Base-by-base conservation (phyloP, 2,797 vertebrate species). In the Vespertilio murinus region DNA sequence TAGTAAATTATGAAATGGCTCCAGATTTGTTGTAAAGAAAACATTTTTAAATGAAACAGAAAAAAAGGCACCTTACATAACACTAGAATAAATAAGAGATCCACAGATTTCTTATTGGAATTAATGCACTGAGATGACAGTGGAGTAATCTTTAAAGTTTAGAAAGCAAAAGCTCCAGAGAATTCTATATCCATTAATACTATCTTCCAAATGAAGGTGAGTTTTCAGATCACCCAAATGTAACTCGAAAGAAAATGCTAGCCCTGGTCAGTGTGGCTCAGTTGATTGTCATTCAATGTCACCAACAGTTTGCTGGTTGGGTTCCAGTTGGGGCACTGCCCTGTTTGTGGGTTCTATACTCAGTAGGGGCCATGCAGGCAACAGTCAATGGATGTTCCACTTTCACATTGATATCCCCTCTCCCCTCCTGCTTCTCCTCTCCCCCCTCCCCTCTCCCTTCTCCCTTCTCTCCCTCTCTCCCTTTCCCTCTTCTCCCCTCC, bases 211-310 rank as follows among this genome's bases (percentile, higher is more conserved):
- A 64, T 74, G 28, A 91, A 64, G 18, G 14, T 49, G 25, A 64
- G 8, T 47, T 91, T 94, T 94, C 35, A 23, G 71, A 35, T 73
- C 49, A 78, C 6, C 45, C n/a, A 88, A 79, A 47, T 84, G 35
- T 88, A 77, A 82, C 20, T 56, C 6, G 23, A 73, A 73, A 59
- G 23, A 84, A 92, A 94, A 89, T 79, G 25, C 18, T 93, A 33
- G 42, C 42, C 23, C 56, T 59, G 56, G 23, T 28, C 2, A 25
- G 56, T 25, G 56, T 28, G 25, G 56, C 56, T 59, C 23, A 59
- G 56, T 28, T 59, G 56, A 59, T 59, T 25, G 56, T 59, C 23
- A 25, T 59, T 25, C 11, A 23, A 59, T 59, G 56, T 10, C 56
- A 59, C 54, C 56, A 59, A 59, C 25, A 12, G 23, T 59, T 28